A percentile compares a stretch with the other conserved stretches of the same genome.
phyloP scores from a whole-genome alignment of 2,113 vertebrate species.

The Gracilinanus agilis region DNA sequence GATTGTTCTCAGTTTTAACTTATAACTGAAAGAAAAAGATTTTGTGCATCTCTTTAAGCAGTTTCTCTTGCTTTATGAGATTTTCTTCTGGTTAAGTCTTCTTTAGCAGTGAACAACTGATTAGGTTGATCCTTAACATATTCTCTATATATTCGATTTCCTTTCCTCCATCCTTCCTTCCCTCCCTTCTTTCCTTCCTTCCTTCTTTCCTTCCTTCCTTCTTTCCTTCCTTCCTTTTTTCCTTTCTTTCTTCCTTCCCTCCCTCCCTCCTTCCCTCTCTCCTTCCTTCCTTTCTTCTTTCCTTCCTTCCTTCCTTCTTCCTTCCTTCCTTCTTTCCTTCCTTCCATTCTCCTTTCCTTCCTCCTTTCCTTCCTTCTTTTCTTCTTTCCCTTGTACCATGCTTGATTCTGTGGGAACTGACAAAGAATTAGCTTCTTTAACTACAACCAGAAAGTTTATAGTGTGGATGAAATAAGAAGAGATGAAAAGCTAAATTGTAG shows the following conservation, averaged over 20 bases:
- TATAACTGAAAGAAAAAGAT: background rate
- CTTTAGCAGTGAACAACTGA: background rate
- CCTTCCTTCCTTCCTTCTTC: background rate
- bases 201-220: too few relatives aligned
- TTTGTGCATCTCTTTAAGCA: background rate
- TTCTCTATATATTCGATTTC: background rate
- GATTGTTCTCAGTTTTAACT: background rate
- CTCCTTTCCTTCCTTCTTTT: too few relatives aligned
- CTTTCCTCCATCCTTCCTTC: background rate
- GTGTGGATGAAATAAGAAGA: background rate
- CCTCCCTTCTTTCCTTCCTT: background rate
- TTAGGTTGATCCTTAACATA: background rate
- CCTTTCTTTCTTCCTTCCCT: too few relatives aligned
- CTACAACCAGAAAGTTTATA: background rate
- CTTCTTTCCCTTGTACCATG: background rate
- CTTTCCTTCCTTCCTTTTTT: too few relatives aligned
- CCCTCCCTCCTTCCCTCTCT: too few relatives aligned
- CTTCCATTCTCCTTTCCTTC: too few relatives aligned
- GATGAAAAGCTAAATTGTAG: background rate
- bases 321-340: background rate
- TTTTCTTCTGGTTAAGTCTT: background rate
- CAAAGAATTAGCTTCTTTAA: background rate
- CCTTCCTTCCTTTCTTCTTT: background rate
- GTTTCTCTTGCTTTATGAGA: background rate
- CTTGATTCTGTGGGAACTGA: background rate